phyloP scores from a whole-genome alignment of 2,797 vertebrate species.

The Rhincodon typus region DNA sequence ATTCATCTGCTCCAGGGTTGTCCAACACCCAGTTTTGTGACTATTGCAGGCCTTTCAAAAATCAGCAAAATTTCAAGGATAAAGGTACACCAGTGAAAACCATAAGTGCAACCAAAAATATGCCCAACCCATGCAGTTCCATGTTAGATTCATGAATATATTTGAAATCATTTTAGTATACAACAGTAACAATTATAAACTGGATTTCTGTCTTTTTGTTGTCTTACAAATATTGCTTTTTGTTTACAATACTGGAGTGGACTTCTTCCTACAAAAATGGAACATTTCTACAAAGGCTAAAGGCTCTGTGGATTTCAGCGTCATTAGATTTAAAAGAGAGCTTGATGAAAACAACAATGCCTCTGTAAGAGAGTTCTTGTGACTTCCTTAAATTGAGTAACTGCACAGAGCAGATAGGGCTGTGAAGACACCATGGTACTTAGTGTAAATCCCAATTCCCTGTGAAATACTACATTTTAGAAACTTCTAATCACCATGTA shows the following conservation, averaged over 20 bases:
- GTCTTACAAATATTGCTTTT: background rate
- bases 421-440: conserved; percentile 55
- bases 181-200: background rate
- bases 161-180: background rate
- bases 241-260: background rate
- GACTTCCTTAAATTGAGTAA: background rate
- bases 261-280: background rate
- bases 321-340: background rate
- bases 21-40: background rate
- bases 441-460: conserved; percentile 57
- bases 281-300: background rate
- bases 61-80: background rate
- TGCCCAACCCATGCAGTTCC: background rate
- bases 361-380: background rate
- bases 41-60: background rate
- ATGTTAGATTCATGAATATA: background rate
- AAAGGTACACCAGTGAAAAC: background rate
- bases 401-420: conserved; percentile 43
- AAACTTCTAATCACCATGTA: conserved; percentile 58
- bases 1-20: background rate
- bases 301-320: background rate
- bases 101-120: background rate
- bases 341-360: background rate
- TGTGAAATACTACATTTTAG: conserved; percentile 55
- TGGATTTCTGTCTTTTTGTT: background rate